Percentiles rank a stretch among this genome's conserved stretches.
phyloP scores from a whole-genome alignment of 2,888 invertebrate genomes.

The Exocentrus adspersus region DNA sequence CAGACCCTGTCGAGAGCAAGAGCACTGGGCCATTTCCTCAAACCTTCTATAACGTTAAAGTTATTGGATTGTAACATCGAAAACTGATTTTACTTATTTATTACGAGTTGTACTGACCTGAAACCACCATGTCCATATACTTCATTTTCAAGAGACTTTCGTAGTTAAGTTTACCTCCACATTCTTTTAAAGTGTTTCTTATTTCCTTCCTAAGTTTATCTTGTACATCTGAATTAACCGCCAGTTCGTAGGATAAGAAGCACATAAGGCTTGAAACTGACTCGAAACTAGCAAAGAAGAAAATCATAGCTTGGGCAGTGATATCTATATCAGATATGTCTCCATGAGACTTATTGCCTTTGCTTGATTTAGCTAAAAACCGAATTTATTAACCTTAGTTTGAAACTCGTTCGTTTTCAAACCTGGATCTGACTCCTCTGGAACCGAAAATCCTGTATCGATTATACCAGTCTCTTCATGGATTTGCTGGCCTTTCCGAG shows the following conservation, averaged over 20 bases:
- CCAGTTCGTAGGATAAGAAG: constrained; percentile 68
- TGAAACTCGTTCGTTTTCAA: not conserved
- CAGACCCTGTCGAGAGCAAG: constrained; percentile 65
- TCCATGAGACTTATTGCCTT: not conserved
- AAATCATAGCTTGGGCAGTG: constrained; percentile 66
- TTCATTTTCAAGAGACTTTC: constrained; percentile 63
- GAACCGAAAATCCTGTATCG: constrained; percentile 27
- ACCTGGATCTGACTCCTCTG: constrained; percentile 6
- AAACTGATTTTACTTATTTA: constrained; percentile 21
- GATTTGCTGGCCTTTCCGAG: constrained; percentile 60
- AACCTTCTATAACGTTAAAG: constrained; percentile 59
- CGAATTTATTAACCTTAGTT: not conserved
- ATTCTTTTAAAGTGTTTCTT: constrained; percentile 56
- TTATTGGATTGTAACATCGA: too few relatives aligned
- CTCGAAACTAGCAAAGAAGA: constrained; percentile 66
- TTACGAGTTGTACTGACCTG: constrained; percentile 33
- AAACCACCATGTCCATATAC: constrained; percentile 65
- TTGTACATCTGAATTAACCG: constrained; percentile 69
- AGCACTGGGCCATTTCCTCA: constrained; percentile 66
- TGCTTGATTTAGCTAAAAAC: not conserved
- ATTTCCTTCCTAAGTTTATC: constrained; percentile 67
- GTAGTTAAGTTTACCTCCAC: constrained; percentile 60
- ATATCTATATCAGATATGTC: constrained; percentile 63
- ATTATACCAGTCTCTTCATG: constrained; percentile 21
- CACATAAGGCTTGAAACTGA: constrained; percentile 62